These are phyloP conservation scores for Hystrix cristata DNA, from an alignment of 2,113 vertebrate species.

Conservation along the genomic window DNA sequence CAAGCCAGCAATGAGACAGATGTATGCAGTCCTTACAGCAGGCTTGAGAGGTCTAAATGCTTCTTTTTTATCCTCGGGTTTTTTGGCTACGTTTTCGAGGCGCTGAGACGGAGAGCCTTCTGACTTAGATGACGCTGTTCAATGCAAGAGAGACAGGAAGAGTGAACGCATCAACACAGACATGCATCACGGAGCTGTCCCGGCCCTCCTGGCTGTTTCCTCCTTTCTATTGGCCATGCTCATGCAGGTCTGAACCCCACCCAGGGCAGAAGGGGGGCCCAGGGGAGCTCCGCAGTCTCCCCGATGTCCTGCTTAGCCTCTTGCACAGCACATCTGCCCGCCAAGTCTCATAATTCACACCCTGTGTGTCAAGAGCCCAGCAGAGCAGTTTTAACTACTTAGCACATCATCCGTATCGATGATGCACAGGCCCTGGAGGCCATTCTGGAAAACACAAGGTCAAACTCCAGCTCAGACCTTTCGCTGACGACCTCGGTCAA, in stretches of 20 bases:
- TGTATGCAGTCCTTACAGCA: constrained; percentile 91
- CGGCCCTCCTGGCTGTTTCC: neutral
- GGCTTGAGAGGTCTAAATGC: constrained; percentile 92
- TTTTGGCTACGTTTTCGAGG: constrained; percentile 94
- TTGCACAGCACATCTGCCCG: neutral
- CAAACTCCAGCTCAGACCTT: neutral
- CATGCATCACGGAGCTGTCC: neutral
- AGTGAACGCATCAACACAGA: neutral
- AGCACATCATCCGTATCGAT: neutral
- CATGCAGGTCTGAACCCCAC: neutral
- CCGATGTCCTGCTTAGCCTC: neutral
- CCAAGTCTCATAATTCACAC: neutral
- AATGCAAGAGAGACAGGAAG: constrained; percentile 65
- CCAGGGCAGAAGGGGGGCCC: neutral
- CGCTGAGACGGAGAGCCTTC: constrained; percentile 96
- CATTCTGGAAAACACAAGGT: neutral
- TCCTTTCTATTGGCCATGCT: neutral
- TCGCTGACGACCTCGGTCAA: neutral
- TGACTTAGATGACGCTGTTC: constrained; percentile 96
- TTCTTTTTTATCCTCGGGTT: constrained; percentile 96
- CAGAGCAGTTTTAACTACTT: neutral
- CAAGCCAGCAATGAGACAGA: neutral
- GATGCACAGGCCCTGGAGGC: neutral
- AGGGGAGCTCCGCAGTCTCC: neutral
- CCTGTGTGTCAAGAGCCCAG: neutral